Conservation (phyloP, 2,888 invertebrate species). For the Neocrepidodera transversa region DNA sequence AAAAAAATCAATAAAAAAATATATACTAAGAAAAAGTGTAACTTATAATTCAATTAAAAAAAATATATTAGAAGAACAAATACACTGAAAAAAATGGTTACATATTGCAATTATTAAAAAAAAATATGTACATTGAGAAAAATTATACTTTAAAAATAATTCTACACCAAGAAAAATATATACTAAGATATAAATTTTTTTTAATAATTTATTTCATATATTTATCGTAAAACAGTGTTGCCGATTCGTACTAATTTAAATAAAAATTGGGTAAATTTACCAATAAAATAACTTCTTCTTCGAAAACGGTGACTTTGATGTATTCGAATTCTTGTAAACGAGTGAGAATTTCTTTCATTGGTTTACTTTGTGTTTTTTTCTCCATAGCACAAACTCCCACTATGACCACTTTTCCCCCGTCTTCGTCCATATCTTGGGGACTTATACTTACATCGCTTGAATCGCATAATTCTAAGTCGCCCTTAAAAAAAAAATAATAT, state of each 20-base stretch:
- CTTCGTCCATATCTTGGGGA: conserved; percentile 62
- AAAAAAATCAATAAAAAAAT: no score
- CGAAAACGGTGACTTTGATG: conserved; percentile 92
- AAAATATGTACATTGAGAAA: no score
- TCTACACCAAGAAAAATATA: no score
- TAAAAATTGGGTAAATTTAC: no score
- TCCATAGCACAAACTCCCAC: conserved; percentile 99
- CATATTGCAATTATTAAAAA: no score
- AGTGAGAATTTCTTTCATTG: conserved; percentile 98
- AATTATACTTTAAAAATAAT: no score
- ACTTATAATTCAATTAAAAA: neutral
- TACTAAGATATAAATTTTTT: no score
- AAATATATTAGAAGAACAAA: neutral
- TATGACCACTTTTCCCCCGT: conserved; percentile 86
- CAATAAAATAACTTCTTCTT: conserved; percentile 94
- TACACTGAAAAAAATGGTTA: neutral
- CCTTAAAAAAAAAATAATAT: conserved; percentile 60
- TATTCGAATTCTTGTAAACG: conserved; percentile 96
- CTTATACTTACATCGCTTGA: conserved; percentile 61
- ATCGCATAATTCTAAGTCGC: conserved; percentile 80
- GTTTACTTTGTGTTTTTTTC: conserved; percentile 98
- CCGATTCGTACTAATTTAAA: no score
- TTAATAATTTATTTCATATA: no score
- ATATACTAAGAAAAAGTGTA: no score
- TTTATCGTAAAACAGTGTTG: no score